Conservation (phyloP, 2,888 invertebrate genomes). For the Anthoptus insignis region DNA sequence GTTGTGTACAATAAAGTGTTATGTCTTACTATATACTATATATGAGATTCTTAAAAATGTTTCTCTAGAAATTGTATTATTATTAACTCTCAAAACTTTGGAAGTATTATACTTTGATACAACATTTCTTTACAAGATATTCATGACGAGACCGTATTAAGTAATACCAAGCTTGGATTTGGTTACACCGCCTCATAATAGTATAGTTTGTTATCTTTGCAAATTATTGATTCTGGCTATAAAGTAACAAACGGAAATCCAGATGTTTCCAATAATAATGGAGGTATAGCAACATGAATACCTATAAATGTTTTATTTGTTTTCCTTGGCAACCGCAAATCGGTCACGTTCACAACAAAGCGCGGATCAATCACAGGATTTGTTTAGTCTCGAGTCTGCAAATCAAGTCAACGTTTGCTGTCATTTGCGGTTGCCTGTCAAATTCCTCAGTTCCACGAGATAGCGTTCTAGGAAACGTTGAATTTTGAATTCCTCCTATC, state of each 20-base stretch:
- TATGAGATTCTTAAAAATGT: too few species aligned
- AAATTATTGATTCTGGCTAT: too few species aligned
- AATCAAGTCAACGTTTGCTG: not conserved
- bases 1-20: too few species aligned
- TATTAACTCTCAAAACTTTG: too few species aligned
- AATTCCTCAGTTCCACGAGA: not conserved
- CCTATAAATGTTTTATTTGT: not conserved
- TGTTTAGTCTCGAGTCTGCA: constrained; percentile 7
- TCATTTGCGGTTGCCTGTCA: not conserved
- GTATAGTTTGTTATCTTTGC: too few species aligned
- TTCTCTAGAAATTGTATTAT: too few species aligned
- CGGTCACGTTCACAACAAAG: constrained; percentile 3
- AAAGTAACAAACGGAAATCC: not conserved
- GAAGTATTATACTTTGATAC: too few species aligned
- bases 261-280: not conserved
- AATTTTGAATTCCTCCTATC: not conserved
- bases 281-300: not conserved
- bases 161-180: too few species aligned
- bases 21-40: too few species aligned
- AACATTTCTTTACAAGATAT: too few species aligned
- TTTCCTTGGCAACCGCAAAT: not conserved
- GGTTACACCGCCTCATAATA: too few species aligned
- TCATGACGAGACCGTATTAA: too few species aligned
- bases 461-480: not conserved
- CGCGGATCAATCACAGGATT: not conserved